Conservation (phyloP, 2,113 vertebrate species). For the Quiscalus mexicanus region DNA sequence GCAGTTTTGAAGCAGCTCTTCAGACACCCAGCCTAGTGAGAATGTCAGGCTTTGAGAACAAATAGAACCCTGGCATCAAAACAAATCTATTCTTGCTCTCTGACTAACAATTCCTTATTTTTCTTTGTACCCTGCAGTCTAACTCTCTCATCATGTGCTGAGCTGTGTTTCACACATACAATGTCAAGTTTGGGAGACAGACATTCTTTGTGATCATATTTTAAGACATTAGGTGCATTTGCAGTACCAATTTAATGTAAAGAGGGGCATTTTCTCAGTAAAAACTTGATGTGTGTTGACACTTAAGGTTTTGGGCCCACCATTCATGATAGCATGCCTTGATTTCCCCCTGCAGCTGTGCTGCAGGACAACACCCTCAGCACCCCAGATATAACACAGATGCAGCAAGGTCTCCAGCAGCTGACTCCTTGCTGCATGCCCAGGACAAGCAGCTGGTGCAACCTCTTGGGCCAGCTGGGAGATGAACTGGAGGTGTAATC, state of each 20-base stretch:
- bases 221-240: neutral
- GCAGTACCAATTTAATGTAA: neutral
- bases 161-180: neutral
- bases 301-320: neutral
- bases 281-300: neutral
- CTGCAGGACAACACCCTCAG: neutral
- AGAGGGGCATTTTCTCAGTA: neutral
- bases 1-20: neutral
- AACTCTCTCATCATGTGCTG: neutral
- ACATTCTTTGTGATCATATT: neutral
- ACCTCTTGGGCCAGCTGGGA: neutral
- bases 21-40: neutral
- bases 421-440: neutral
- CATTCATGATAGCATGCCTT: neutral
- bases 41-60: neutral
- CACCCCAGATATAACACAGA: rapidly evolving
- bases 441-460: neutral
- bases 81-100: neutral
- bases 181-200: neutral
- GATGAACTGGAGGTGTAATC: neutral
- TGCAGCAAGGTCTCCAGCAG: neutral
- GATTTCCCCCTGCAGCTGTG: neutral
- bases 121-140: neutral
- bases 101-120: neutral
- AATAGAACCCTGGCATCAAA: neutral